These are phyloP conservation scores for Drosophila paulistorum DNA, from an alignment of 1,140 invertebrate genomes.

Conservation along the genomic window DNA sequence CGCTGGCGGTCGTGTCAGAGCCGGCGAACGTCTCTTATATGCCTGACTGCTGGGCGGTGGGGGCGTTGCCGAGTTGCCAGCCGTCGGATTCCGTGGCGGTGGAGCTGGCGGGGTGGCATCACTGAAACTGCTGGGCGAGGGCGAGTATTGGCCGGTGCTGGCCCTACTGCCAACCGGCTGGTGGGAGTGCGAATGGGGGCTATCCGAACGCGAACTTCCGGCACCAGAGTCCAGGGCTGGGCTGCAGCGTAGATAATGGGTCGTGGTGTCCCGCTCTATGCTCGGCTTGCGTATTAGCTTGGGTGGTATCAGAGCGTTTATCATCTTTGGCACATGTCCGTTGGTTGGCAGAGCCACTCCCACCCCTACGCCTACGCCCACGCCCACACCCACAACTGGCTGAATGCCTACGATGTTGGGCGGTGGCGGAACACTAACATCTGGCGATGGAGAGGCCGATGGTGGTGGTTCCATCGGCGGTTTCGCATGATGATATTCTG, in stretches of 20 bases:
- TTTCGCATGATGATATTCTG: slow-evolving; percentile 76
- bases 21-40: slow-evolving; percentile 93
- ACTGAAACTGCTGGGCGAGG: slow-evolving; percentile 86
- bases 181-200: slow-evolving; percentile 87
- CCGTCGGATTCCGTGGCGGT: slow-evolving; percentile 86
- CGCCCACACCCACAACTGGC: slow-evolving; percentile 29
- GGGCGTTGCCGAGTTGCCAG: slow-evolving; percentile 87
- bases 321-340: slow-evolving; percentile 79
- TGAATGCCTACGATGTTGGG: slow-evolving; percentile 42
- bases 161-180: slow-evolving; percentile 83
- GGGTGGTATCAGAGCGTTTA: slow-evolving; percentile 85
- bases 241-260: slow-evolving; percentile 88
- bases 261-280: slow-evolving; percentile 90
- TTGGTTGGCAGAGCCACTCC: slow-evolving; percentile 54
- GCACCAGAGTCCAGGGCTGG: slow-evolving; percentile 94
- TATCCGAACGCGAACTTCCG: slow-evolving; percentile 94
- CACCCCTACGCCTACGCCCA: slow-evolving; percentile 31
- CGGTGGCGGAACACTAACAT: slow-evolving; percentile 51
- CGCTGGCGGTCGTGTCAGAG: slow-evolving; percentile 78
- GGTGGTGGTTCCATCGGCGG: slow-evolving; percentile 69
- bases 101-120: slow-evolving; percentile 89
- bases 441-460: slow-evolving; percentile 64
- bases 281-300: slow-evolving; percentile 94
- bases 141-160: slow-evolving; percentile 87
- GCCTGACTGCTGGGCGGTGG: slow-evolving; percentile 89